These are phyloP conservation scores for Austrolebias charrua DNA, from an alignment of 2,797 vertebrate species.

Conservation along the genomic window DNA sequence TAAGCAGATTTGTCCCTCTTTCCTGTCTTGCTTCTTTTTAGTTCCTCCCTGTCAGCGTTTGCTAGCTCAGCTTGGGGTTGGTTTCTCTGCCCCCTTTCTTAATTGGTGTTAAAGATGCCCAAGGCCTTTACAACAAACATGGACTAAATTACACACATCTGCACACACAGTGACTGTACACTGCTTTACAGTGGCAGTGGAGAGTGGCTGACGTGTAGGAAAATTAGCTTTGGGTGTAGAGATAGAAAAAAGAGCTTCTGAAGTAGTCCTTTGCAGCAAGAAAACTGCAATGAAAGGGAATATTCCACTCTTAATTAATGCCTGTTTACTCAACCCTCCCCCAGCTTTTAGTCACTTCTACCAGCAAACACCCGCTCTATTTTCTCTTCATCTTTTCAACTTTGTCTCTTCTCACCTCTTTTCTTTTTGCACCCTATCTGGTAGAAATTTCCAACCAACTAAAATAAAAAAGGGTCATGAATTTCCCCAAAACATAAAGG, in stretches of 20 bases:
- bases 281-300: conserved; percentile 79
- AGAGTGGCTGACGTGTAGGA: conserved; percentile 64
- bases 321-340: conserved; percentile 75
- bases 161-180: conserved; percentile 49
- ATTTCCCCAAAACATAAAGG: background rate
- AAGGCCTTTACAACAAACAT: conserved; percentile 55
- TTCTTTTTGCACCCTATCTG: conserved; percentile 30
- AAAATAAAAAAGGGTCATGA: background rate
- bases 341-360: conserved; percentile 49
- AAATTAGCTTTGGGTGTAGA: conserved; percentile 61
- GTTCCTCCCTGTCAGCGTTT: conserved; percentile 60
- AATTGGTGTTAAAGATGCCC: conserved; percentile 79
- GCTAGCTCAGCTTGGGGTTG: conserved; percentile 48
- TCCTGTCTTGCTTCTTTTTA: conserved; percentile 43
- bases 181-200: conserved; percentile 54
- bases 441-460: conserved; percentile 18
- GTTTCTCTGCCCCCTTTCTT: conserved; percentile 69
- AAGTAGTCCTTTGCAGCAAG: conserved; percentile 65
- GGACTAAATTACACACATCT: conserved; percentile 27
- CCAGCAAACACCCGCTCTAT: conserved; percentile 22
- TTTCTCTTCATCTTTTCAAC: conserved; percentile 30
- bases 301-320: conserved; percentile 81
- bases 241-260: conserved; percentile 53
- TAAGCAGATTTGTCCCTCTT: conserved; percentile 41
- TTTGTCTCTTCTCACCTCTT: conserved; percentile 35